Percentiles rank a stretch among this genome's conserved stretches.
Conservation (phyloP, 2,888 invertebrate genomes). For the Girardia tigrina region DNA sequence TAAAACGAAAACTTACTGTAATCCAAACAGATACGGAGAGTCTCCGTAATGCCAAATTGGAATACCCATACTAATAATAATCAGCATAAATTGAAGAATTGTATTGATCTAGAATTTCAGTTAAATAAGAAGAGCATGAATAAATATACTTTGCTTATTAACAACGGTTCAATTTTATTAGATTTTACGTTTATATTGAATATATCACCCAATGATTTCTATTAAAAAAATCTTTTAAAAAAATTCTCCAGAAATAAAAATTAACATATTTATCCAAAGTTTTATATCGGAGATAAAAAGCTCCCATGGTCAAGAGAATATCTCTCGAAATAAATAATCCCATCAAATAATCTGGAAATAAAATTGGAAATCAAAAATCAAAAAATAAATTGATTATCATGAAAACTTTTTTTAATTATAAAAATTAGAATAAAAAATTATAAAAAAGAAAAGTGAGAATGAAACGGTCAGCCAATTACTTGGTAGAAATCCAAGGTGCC, state of each 20-base stretch:
- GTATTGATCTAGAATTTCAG: slow-evolving; percentile 24
- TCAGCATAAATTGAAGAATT: slow-evolving; percentile 28
- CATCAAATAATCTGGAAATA: neutral
- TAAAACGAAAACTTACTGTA: slow-evolving; percentile 13
- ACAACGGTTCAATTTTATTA: slow-evolving; percentile 12
- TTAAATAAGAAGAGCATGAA: neutral
- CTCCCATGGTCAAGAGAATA: neutral
- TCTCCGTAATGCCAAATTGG: slow-evolving; percentile 20
- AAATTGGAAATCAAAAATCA: neutral
- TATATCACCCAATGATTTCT: neutral
- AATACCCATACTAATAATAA: neutral
- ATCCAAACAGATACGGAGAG: neutral
- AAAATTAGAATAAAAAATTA: too few relatives aligned
- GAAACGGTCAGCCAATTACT: too few relatives aligned
- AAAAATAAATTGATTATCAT: too few relatives aligned
- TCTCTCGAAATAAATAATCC: neutral
- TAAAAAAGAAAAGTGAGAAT: too few relatives aligned
- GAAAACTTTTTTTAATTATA: too few relatives aligned
- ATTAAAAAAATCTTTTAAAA: neutral
- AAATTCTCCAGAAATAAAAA: neutral
- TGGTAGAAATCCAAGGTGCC: slow-evolving; percentile 70
- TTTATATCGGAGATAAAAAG: neutral
- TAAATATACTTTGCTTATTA: slow-evolving; percentile 26
- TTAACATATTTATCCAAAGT: neutral
- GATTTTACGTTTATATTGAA: neutral